A percentile compares a stretch with the other conserved stretches of the same genome.
phyloP scores from a whole-genome alignment of 2,797 vertebrate species.

The Psittacula derbiana region DNA sequence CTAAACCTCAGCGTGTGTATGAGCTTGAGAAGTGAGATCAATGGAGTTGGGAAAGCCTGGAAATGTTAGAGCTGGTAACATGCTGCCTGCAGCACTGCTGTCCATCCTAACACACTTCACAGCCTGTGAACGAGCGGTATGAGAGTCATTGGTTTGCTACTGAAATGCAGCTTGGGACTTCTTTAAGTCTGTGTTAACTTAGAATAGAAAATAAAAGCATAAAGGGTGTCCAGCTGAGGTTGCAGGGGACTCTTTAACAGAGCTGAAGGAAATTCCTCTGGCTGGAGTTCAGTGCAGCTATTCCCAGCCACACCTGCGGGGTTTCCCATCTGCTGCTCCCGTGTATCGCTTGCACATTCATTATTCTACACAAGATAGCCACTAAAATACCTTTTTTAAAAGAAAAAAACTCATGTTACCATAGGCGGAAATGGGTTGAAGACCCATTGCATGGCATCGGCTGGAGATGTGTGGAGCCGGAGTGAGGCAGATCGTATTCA shows the following conservation, averaged over 20 bases:
- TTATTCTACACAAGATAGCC: neutral
- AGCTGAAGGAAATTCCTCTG: neutral
- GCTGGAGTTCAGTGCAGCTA: neutral
- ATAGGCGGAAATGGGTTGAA: accelerated
- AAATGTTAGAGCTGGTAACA: accelerated
- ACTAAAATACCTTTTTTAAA: neutral
- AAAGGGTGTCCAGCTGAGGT: neutral
- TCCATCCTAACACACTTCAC: neutral
- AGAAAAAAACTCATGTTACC: neutral
- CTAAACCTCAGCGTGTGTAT: accelerated
- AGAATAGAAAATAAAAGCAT: neutral
- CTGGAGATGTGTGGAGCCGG: neutral
- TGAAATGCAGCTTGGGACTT: conserved; percentile 1
- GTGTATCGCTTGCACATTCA: accelerated
- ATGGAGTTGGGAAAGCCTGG: neutral
- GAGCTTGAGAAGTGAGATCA: neutral
- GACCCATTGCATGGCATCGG: accelerated
- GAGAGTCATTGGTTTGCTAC: neutral
- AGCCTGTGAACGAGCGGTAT: neutral
- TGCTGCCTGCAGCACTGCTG: neutral
- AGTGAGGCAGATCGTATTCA: accelerated
- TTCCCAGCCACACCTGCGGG: neutral
- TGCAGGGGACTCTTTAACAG: neutral
- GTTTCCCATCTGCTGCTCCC: neutral
- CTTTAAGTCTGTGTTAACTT: neutral